Evolutionary conservation across 2,797 vertebrate species (phyloP).

Genomic region (Tapirus indicus): DNA sequence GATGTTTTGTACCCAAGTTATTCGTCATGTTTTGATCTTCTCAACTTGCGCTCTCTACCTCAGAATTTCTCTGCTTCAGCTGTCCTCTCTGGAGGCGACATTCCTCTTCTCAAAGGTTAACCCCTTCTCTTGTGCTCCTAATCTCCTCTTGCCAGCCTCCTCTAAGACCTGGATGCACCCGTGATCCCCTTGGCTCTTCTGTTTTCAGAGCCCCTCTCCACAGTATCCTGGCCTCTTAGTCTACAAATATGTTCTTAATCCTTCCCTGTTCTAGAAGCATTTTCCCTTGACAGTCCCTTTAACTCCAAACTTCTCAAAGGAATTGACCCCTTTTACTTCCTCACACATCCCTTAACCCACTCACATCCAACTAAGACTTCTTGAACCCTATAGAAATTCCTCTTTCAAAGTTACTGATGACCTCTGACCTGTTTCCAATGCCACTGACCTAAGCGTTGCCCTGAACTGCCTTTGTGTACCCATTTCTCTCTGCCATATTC

Average conservation of each 20-base stretch:
- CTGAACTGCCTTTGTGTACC: neutral
- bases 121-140: conserved; percentile 28
- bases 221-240: neutral
- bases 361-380: neutral
- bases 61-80: conserved; percentile 30
- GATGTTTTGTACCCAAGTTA: conserved; percentile 18
- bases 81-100: neutral
- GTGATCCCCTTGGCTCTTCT: neutral
- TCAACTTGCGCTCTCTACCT: neutral
- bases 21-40: conserved; percentile 33
- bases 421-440: neutral
- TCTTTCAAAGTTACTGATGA: neutral
- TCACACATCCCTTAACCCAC: neutral
- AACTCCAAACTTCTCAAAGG: neutral
- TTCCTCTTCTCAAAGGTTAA: conserved; percentile 37
- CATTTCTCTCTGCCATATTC: neutral
- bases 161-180: neutral
- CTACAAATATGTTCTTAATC: neutral
- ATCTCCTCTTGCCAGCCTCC: neutral
- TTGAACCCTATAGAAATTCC: neutral
- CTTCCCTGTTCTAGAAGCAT: neutral
- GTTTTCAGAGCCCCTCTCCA: neutral
- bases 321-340: neutral
- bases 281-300: neutral
- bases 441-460: neutral